Percentiles rank a stretch among this genome's conserved stretches.
Conservation (phyloP, 1,140 invertebrate genomes). For the Heliconius hewitsoni region DNA sequence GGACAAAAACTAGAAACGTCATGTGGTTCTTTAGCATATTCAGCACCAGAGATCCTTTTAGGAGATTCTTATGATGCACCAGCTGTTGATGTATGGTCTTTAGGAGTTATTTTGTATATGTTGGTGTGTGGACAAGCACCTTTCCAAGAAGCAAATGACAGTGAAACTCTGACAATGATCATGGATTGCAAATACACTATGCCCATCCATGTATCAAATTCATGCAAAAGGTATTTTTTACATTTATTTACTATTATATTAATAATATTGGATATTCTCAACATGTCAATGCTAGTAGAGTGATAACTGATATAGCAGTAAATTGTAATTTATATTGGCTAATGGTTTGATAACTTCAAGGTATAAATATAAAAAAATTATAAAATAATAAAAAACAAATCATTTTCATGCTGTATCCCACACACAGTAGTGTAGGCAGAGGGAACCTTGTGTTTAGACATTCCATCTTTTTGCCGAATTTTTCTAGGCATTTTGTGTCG, state of each 20-base stretch:
- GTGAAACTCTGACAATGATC: slow-evolving; percentile 99
- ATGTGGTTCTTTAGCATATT: slow-evolving; percentile 99
- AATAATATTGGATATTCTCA: too few relatives aligned
- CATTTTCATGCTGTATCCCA: too few relatives aligned
- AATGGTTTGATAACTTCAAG: too few relatives aligned
- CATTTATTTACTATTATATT: not conserved
- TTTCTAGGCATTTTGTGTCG: too few relatives aligned
- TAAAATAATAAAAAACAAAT: too few relatives aligned
- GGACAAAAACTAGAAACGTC: slow-evolving; percentile 99
- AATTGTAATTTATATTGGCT: too few relatives aligned
- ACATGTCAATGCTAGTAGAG: too few relatives aligned
- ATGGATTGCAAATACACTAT: slow-evolving; percentile 99
- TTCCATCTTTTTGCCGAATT: too few relatives aligned
- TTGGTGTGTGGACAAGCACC: slow-evolving; percentile 97
- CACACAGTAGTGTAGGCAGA: too few relatives aligned
- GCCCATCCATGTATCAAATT: slow-evolving; percentile 92
- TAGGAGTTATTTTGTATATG: slow-evolving; percentile 99
- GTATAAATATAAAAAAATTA: too few relatives aligned
- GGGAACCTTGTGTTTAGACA: too few relatives aligned
- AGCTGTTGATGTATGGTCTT: slow-evolving; percentile 98
- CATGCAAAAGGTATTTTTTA: slow-evolving; percentile 88
- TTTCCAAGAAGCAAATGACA: slow-evolving; percentile 99
- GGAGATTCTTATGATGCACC: slow-evolving; percentile 97
- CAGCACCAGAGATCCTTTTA: slow-evolving; percentile 98
- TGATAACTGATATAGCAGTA: too few relatives aligned